A percentile compares a stretch with the other conserved stretches of the same genome.
Evolutionary conservation across 1,140 invertebrate species (phyloP).

Genomic region (Brachionus plicatilis): DNA sequence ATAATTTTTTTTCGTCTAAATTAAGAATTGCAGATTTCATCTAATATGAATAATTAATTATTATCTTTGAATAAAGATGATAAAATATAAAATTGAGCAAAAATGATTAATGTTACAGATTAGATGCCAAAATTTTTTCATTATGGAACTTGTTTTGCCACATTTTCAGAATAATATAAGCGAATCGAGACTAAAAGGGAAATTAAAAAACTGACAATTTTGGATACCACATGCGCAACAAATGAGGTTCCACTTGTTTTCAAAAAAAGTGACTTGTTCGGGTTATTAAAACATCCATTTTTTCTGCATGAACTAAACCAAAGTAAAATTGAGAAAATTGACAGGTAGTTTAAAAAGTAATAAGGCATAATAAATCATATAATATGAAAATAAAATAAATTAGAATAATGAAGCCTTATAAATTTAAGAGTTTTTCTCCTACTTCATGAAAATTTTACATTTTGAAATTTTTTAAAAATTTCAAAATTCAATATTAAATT

Average conservation of each 20-base stretch:
- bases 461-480: not conserved
- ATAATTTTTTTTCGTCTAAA: not conserved
- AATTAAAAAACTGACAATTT: not conserved
- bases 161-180: not conserved
- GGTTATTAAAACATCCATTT: not conserved
- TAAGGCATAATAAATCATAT: not conserved
- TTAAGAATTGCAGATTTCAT: not conserved
- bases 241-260: not conserved
- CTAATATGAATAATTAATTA: conserved; percentile 16
- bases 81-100: not conserved
- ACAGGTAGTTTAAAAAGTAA: not conserved
- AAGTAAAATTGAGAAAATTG: not conserved
- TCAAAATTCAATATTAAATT: too few species aligned
- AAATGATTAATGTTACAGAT: conserved; percentile 19
- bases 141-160: not conserved
- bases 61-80: not conserved
- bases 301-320: not conserved
- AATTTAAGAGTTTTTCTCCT: not conserved
- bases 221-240: not conserved
- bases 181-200: not conserved
- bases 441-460: not conserved
- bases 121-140: not conserved
- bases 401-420: not conserved
- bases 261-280: not conserved
- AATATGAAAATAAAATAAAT: not conserved